Percentiles rank a stretch among this genome's conserved stretches.
Evolutionary conservation across 1,140 invertebrate genomes (phyloP).

Genomic region (Cydia pomonella): DNA sequence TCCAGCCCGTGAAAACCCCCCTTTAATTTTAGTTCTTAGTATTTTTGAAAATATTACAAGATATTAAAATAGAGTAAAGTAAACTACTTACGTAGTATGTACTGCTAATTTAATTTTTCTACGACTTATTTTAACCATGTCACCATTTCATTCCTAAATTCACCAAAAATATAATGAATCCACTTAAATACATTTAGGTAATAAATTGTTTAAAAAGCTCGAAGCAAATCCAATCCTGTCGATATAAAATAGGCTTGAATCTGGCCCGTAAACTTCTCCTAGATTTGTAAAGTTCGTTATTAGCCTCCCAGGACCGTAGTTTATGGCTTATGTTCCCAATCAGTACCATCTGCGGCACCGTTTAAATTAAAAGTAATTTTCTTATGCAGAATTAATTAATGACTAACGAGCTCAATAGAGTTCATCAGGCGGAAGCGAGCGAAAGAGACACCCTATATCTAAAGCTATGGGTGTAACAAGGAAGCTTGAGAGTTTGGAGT

Average conservation of each 20-base stretch:
- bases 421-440: constrained; percentile 77
- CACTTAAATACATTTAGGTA: neutral
- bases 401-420: constrained; percentile 80
- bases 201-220: neutral
- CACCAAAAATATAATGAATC: neutral
- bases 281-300: constrained; percentile 28
- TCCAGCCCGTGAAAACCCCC: too few relatives aligned
- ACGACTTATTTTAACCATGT: too few relatives aligned
- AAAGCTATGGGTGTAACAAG: constrained; percentile 39
- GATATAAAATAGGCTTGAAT: constrained; percentile 21
- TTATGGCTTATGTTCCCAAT: constrained; percentile 37
- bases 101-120: too few relatives aligned
- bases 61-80: too few relatives aligned
- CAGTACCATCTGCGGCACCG: constrained; percentile 66
- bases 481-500: constrained; percentile 60
- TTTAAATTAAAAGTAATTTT: constrained; percentile 81
- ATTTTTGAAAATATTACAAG: too few relatives aligned
- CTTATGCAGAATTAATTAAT: constrained; percentile 81
- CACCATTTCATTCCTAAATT: too few relatives aligned
- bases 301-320: constrained; percentile 32
- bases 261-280: neutral
- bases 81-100: too few relatives aligned
- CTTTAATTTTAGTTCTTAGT: too few relatives aligned
- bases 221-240: constrained; percentile 10
- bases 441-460: constrained; percentile 50